A percentile compares a stretch with the other conserved stretches of the same genome.
Conservation (phyloP, 2,113 vertebrate genomes). For the Alethe castanea region DNA sequence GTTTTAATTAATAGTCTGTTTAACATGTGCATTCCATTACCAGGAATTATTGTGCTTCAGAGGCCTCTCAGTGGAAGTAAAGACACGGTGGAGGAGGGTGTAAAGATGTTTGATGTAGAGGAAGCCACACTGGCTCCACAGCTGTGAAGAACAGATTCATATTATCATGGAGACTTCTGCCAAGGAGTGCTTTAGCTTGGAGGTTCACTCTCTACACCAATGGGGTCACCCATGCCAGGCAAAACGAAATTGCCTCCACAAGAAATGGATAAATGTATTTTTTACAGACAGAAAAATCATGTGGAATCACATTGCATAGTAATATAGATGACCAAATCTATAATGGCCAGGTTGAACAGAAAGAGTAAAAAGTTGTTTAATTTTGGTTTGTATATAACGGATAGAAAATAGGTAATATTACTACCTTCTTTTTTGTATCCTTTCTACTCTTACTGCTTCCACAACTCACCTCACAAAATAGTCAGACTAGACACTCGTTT, state of each 20-base stretch:
- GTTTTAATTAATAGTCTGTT: slow-evolving; percentile 26
- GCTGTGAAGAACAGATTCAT: background rate
- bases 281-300: background rate
- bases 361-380: background rate
- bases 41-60: background rate
- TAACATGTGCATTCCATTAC: slow-evolving; percentile 15
- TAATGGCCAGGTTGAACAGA: background rate
- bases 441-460: background rate
- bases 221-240: background rate
- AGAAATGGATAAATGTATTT: background rate
- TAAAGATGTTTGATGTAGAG: background rate
- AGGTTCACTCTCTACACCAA: background rate
- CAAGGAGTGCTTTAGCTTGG: background rate
- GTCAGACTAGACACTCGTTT: background rate
- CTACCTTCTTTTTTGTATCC: background rate
- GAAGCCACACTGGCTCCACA: background rate
- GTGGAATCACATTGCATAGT: background rate
- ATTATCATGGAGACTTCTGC: background rate
- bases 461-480: background rate
- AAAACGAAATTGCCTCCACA: background rate
- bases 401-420: background rate
- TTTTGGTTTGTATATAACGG: background rate
- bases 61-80: background rate
- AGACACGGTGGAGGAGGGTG: background rate
- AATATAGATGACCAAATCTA: background rate